Evolutionary conservation across 2,797 vertebrate species (phyloP), one percentile per base, ranked within the genome.

Genomic region (Pteronotus mesoamericanus): DNA sequence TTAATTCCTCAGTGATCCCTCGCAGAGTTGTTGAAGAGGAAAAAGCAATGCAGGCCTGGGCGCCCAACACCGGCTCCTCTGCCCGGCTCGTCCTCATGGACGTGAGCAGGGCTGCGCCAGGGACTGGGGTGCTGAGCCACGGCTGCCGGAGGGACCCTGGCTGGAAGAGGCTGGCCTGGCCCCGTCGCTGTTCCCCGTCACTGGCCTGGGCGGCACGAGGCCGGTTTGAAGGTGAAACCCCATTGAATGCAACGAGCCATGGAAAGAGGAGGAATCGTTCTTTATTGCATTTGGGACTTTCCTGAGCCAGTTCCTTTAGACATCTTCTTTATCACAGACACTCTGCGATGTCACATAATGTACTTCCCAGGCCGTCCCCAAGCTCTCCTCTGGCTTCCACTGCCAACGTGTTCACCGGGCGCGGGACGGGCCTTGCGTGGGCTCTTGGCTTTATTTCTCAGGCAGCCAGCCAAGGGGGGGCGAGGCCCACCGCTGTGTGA

Each of bases 291-390:
- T 82, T 59, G 82, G 24, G 53, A 71, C 44, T 16, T 37, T 39
- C 37, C 78, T 3, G 15, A 53, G 32, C 69, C 7, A 46, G 69
- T 24, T 80, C 48, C 69, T 90, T 48, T 19, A 16, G 29, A 24
- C 3, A 3, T 48, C 68, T 78, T 55, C 69, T 86, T 88, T 55
- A 59, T 87, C 79, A 51, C 18, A 55, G 72, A 69, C n/a, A 24
- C 6, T 69, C 89, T 51, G 21, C 79, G 84, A 95, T 66, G 72
- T 94, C 96, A 91, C 39, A 69, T 75, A 64, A 82, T 44, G 55
- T 29, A 37, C 91, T 90, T 83, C 78, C 69, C 83, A 79, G 77
- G 29, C 55, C 7, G 32, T 53, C 59, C 82, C 86, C 12, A 22
- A 2, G 2, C 7, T 57, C 46, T 24, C 29, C 7, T 32, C 89